Conservation (phyloP, 2,888 invertebrate genomes). For the Mallateleia sp. region DNA sequence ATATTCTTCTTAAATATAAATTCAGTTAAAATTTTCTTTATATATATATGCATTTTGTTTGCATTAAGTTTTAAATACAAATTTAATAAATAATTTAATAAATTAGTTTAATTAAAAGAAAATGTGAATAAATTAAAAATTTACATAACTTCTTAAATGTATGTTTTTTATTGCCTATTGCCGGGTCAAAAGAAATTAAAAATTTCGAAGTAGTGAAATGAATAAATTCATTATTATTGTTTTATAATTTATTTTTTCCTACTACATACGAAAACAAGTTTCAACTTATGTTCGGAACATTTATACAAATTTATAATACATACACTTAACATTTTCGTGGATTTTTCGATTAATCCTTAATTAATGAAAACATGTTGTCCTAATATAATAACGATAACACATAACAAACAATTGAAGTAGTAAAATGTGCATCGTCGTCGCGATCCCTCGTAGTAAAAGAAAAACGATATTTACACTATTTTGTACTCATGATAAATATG, state of each 20-base stretch:
- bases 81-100: too few species aligned
- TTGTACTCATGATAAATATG: constrained; percentile 69
- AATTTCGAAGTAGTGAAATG: too few species aligned
- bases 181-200: too few species aligned
- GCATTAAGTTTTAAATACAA: too few species aligned
- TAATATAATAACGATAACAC: constrained; percentile 42
- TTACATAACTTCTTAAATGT: too few species aligned
- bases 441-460: constrained; percentile 11
- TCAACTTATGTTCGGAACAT: constrained; percentile 35
- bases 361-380: constrained; percentile 8
- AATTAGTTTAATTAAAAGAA: too few species aligned
- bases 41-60: too few species aligned
- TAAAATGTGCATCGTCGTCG: constrained; percentile 59
- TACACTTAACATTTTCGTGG: constrained; percentile 26
- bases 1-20: too few species aligned
- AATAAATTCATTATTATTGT: too few species aligned
- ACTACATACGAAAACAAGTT: constrained; percentile 55
- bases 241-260: constrained; percentile 29
- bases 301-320: constrained; percentile 59
- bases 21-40: too few species aligned
- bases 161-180: too few species aligned
- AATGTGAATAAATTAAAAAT: too few species aligned
- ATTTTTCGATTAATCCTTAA: not conserved
- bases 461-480: constrained; percentile 62
- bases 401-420: constrained; percentile 34